These are phyloP conservation scores for Parapristionchus giblindavisi DNA, from an alignment of 2,888 invertebrate species.

Conservation along the genomic window DNA sequence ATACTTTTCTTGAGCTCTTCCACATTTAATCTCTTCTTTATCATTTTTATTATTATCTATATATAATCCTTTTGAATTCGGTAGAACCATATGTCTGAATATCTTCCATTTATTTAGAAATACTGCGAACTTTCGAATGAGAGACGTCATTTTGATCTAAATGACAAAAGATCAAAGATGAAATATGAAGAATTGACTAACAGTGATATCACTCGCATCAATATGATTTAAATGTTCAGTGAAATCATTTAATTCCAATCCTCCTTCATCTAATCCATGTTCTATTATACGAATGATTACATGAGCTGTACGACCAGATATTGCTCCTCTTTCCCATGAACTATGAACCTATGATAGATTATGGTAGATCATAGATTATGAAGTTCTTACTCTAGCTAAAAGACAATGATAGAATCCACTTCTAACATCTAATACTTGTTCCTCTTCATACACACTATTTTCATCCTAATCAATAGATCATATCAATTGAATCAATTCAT, in stretches of 20 bases:
- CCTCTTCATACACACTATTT: constrained; percentile 12
- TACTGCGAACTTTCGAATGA: no score
- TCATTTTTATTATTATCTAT: no score
- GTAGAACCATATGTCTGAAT: no score
- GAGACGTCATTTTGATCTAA: no score
- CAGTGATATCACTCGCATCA: constrained; percentile 25
- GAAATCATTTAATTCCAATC: constrained; percentile 31
- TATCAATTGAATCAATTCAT: no score
- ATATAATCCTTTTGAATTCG: no score
- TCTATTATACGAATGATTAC: constrained; percentile 44
- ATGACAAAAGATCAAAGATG: no score
- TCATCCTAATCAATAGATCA: not conserved
- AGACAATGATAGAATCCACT: constrained; percentile 43
- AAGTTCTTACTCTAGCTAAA: constrained; percentile 40
- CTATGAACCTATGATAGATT: constrained; percentile 38
- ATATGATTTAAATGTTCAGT: constrained; percentile 36
- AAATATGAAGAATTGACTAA: not conserved
- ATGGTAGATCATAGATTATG: not conserved
- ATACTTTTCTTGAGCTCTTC: constrained; percentile 20
- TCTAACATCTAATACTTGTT: constrained; percentile 37
- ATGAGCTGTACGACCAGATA: constrained; percentile 41
- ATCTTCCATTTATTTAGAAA: no score
- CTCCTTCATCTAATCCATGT: constrained; percentile 48
- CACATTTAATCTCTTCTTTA: not conserved
- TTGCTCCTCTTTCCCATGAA: constrained; percentile 42